These are phyloP conservation scores for Neotoma lepida DNA, from an alignment of 2,113 vertebrate species.

Conservation along the genomic window DNA sequence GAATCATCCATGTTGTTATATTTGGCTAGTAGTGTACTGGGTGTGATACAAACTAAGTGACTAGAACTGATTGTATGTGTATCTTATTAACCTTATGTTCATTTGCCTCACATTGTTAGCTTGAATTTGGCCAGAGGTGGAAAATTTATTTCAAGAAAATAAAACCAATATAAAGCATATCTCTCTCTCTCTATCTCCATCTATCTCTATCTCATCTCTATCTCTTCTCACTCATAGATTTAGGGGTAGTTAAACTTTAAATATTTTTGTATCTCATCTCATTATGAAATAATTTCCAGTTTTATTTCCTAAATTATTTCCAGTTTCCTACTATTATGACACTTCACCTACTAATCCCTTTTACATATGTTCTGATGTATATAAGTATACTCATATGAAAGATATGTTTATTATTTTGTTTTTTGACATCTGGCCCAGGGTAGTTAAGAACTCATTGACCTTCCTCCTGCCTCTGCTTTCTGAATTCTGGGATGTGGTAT, in stretches of 20 bases:
- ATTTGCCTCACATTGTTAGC: constrained; percentile 2
- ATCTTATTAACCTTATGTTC: background rate
- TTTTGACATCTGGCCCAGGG: background rate
- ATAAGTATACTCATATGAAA: background rate
- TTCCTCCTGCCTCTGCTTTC: background rate
- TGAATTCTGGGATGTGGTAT: background rate
- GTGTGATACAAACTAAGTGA: background rate
- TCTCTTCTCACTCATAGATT: background rate
- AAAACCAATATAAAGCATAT: background rate
- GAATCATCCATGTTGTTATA: background rate
- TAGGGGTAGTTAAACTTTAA: background rate
- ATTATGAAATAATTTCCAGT: background rate
- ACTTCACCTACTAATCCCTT: background rate
- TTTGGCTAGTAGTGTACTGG: background rate
- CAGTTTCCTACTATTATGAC: background rate
- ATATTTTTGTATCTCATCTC: background rate
- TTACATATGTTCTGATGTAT: background rate
- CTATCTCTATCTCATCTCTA: background rate
- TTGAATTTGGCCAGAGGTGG: background rate
- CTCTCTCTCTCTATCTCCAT: background rate
- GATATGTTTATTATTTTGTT: background rate
- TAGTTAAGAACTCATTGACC: background rate
- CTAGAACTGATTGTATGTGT: background rate
- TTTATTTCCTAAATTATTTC: background rate
- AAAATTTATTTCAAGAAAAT: background rate